phyloP scores from a whole-genome alignment of 2,888 invertebrate genomes.

The Autographa gamma region DNA sequence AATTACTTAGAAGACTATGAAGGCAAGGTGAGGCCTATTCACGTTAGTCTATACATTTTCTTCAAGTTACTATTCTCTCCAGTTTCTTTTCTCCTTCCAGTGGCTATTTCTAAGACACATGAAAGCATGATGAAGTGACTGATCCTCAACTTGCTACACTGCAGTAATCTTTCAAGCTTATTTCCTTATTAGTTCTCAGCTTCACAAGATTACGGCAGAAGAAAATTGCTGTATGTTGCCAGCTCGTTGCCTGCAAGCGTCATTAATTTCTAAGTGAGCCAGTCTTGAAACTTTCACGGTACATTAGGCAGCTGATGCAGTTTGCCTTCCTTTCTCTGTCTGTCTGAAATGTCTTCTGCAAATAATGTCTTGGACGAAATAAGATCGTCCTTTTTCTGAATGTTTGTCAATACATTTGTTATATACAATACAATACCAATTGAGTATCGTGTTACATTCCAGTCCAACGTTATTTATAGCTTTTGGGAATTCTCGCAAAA shows the following conservation, averaged over 20 bases:
- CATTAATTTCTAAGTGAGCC: constrained; percentile 11
- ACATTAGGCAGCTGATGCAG: constrained; percentile 13
- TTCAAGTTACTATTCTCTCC: too few species aligned
- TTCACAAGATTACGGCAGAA: constrained; percentile 12
- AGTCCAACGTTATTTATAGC: not conserved
- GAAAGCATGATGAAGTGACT: not conserved
- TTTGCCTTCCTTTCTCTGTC: not conserved
- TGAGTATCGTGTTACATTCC: constrained; percentile 1
- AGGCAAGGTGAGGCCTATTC: too few species aligned
- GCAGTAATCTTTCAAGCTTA: constrained; percentile 22
- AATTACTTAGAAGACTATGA: too few species aligned
- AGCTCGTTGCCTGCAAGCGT: constrained; percentile 6
- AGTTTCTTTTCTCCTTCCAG: too few species aligned
- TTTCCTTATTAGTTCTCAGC: constrained; percentile 29
- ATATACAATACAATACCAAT: constrained; percentile 9
- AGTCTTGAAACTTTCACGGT: constrained; percentile 22
- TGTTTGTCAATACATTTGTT: constrained; percentile 21
- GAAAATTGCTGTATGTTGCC: constrained; percentile 9
- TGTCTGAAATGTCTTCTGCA: not conserved
- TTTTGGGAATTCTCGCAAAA: not conserved
- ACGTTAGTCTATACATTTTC: too few species aligned
- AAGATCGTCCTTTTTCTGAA: constrained; percentile 6
- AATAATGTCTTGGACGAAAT: constrained; percentile 9
- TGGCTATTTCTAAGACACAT: not conserved
- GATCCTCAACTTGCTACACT: not conserved